Base-by-base conservation (phyloP, 2,113 vertebrate species). In the Proterorhinus semilunaris region DNA sequence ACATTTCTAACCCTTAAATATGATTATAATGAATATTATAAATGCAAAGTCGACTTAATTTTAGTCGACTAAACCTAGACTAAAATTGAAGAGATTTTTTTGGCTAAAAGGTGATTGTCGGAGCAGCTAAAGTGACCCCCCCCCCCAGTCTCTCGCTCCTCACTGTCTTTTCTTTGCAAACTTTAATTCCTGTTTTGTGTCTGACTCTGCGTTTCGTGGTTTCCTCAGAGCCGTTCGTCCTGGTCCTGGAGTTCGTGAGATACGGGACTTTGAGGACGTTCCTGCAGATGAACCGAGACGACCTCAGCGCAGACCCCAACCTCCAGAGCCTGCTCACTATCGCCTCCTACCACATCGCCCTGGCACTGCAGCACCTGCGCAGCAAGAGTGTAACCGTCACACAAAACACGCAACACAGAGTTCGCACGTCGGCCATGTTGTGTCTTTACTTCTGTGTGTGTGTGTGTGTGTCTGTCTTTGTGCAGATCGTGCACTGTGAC, bases 241-340 rank as follows among this genome's bases (percentile, higher is more conserved):
- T 93, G 67, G 84, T 93, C 69, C 89, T 93, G 92, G 92, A 93
- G 75, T 86, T 86, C 3, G 91, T 93, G 66, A 90, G 79, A 65
- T 83, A 65, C 2, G 91, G 92, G 12, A 93, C 92, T 1, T 79
- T 93, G 64, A 90, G 90, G 71, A 88, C 74, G 65, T 92, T 93
- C 79, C 81, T 93, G 15, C 91, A 92, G 83, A 85, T 72, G 51
- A 80, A 93, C 78, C 83, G 63, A 65, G 74, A 36, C 0, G 63
- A 73, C 52, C 85, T 93, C 62, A 79, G 71, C 4, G 21, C 51
- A 15, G 80, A 91, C 72, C 71, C 84, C 0, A 87, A 93, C 54
- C 83, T 92, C 51, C 91, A 89, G 74, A 84, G 76, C 62, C 87
- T 91, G 52, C 83, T 93, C 54, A 89, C 91, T 27, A 86, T 91